Evolutionary conservation across 2,113 vertebrate species (phyloP).

Genomic region (Perca schrenkii): DNA sequence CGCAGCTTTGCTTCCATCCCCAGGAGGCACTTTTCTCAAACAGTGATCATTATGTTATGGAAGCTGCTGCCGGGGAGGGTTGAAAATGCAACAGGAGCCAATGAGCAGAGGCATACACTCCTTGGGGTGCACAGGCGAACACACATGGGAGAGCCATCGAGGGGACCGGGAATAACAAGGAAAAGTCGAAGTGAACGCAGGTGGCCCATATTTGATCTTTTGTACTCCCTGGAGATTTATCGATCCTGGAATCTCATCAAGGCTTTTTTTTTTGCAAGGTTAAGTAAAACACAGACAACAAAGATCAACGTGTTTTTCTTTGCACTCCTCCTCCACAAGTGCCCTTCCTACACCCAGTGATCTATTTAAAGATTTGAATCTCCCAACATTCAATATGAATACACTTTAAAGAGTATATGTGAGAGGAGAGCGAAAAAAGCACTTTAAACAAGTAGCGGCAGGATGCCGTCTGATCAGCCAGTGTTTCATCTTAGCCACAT

Average conservation of each 20-base stretch:
- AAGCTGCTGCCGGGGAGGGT: conserved; percentile 51
- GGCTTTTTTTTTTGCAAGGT: conserved; percentile 45
- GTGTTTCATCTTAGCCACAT: conserved; percentile 72
- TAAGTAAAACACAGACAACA: conserved; percentile 73
- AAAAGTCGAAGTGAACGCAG: conserved; percentile 26
- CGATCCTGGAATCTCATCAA: conserved; percentile 74
- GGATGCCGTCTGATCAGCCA: conserved; percentile 64
- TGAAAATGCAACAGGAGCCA: conserved; percentile 57
- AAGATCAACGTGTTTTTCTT: conserved; percentile 68
- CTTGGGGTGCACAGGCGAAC: conserved; percentile 20
- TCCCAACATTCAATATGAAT: conserved; percentile 57
- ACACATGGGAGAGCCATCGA: conserved; percentile 18
- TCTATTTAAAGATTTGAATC: conserved; percentile 64
- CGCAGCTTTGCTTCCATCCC: conserved; percentile 55
- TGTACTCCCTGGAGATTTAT: conserved; percentile 62
- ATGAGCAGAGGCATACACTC: conserved; percentile 25
- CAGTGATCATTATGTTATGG: conserved; percentile 71
- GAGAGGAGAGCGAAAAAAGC: conserved; percentile 33
- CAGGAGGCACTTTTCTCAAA: conserved; percentile 65
- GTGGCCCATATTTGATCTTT: conserved; percentile 48
- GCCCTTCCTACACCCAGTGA: conserved; percentile 31
- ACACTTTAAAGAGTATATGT: conserved; percentile 61
- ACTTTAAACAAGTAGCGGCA: conserved; percentile 52
- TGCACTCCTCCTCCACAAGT: conserved; percentile 34
- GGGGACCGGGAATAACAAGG: conserved; percentile 20